phyloP scores from a whole-genome alignment of 2,797 vertebrate genomes.

The Gadopsis bispinosus region DNA sequence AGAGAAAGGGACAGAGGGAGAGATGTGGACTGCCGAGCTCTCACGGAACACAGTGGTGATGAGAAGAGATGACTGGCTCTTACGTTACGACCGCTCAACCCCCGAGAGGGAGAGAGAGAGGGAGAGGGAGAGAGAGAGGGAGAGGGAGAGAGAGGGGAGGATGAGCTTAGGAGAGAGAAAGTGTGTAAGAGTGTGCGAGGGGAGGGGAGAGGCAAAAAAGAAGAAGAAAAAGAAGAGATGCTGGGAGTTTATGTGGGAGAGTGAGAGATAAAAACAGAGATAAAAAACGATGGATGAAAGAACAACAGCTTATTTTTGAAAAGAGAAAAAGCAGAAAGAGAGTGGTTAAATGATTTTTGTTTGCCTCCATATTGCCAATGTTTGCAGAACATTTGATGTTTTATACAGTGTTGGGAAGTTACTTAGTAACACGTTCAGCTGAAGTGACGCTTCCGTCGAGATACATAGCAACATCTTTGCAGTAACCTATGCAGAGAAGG shows the following conservation, averaged over 20 bases:
- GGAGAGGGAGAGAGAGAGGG: constrained; percentile 20
- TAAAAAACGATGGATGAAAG: not conserved
- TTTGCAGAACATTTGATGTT: not conserved
- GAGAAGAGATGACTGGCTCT: constrained; percentile 76
- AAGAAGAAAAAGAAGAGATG: not conserved
- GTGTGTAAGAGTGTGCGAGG: constrained; percentile 16
- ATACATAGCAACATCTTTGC: not conserved
- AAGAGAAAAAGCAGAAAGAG: constrained; percentile 9
- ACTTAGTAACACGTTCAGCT: not conserved
- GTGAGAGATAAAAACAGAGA: constrained; percentile 25
- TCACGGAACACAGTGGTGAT: constrained; percentile 69
- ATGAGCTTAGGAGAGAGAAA: constrained; percentile 38
- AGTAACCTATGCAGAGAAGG: not conserved
- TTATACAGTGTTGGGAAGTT: not conserved
- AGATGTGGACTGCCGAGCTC: constrained; percentile 67
- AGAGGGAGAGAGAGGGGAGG: constrained; percentile 13
- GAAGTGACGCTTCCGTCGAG: not conserved
- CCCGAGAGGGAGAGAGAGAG: constrained; percentile 49
- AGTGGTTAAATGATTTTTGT: not conserved
- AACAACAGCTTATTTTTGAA: not conserved
- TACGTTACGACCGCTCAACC: constrained; percentile 72
- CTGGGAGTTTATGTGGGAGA: constrained; percentile 15
- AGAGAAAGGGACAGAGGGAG: constrained; percentile 57
- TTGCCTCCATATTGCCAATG: not conserved
- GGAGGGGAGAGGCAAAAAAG: not conserved